These are phyloP conservation scores for Argyresthia goedartella DNA, from an alignment of 2,888 invertebrate genomes.

Conservation along the genomic window DNA sequence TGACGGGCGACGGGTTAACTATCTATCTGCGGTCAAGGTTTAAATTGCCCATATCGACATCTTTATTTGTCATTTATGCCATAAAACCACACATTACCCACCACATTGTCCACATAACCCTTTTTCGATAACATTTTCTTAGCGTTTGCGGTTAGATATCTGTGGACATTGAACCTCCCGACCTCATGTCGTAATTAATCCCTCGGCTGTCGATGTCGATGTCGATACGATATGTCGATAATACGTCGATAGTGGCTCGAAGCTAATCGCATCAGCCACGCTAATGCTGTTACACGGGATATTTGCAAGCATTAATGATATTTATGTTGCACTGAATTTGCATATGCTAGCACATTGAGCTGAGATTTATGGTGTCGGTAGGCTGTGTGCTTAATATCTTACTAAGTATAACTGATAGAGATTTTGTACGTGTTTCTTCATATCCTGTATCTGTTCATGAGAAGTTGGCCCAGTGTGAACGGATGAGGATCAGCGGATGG, in stretches of 20 bases:
- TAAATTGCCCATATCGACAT: background rate
- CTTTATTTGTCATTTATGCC: no score
- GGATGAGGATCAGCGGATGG: no score
- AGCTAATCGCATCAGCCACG: slow-evolving; percentile 15
- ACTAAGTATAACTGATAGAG: no score
- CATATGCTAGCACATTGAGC: background rate
- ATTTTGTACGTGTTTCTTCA: no score
- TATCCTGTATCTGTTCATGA: no score
- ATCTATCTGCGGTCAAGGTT: background rate
- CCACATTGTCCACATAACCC: no score
- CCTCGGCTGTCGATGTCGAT: background rate
- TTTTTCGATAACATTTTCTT: no score
- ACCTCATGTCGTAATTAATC: background rate
- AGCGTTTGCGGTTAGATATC: background rate
- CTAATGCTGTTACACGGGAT: slow-evolving; percentile 3
- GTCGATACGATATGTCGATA: slow-evolving; percentile 10
- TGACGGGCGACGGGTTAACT: background rate
- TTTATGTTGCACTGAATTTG: background rate
- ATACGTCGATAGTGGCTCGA: slow-evolving; percentile 4
- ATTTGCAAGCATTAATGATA: slow-evolving; percentile 4
- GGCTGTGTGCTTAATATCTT: no score
- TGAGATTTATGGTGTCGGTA: no score
- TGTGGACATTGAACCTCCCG: background rate
- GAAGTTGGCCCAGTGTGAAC: no score
- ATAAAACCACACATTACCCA: no score